Conservation (phyloP, 2,797 vertebrate genomes). For the Morelia viridis region DNA sequence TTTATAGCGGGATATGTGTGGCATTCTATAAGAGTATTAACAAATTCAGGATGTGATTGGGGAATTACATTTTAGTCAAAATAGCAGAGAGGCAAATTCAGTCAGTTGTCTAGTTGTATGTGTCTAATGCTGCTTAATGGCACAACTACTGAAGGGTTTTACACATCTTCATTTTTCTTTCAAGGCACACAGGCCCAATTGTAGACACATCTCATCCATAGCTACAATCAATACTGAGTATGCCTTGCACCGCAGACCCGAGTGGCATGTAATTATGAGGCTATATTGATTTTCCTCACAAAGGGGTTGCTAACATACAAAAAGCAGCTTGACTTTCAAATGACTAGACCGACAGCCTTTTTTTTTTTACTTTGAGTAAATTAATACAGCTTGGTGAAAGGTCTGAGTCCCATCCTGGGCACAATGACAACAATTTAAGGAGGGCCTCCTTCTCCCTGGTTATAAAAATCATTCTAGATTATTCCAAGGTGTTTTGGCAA, state of each 20-base stretch:
- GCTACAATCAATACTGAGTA: conserved; percentile 44
- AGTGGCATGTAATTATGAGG: conserved; percentile 56
- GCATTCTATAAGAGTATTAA: background rate
- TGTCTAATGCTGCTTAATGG: conserved; percentile 36
- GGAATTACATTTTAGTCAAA: conserved; percentile 18
- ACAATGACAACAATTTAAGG: background rate
- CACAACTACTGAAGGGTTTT: conserved; percentile 52
- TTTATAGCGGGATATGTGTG: too few species aligned
- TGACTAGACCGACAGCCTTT: conserved; percentile 33
- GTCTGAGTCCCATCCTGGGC: background rate
- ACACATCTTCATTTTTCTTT: conserved; percentile 52
- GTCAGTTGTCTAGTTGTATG: conserved; percentile 3
- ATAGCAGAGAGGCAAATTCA: conserved; percentile 1
- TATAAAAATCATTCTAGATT: background rate
- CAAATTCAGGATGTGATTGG: background rate
- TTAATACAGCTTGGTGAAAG: conserved; percentile 31
- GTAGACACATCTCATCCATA: conserved; percentile 33
- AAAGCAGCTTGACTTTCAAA: conserved; percentile 55
- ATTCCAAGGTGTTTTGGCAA: background rate
- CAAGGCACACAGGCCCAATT: conserved; percentile 37
- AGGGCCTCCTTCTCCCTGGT: background rate
- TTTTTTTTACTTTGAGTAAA: conserved; percentile 41
- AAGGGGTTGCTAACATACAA: conserved; percentile 47
- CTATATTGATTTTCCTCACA: conserved; percentile 51
- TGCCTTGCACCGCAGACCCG: conserved; percentile 15